Base-by-base conservation (phyloP, 2,888 invertebrate species). In the Sarcophaga carnaria region DNA sequence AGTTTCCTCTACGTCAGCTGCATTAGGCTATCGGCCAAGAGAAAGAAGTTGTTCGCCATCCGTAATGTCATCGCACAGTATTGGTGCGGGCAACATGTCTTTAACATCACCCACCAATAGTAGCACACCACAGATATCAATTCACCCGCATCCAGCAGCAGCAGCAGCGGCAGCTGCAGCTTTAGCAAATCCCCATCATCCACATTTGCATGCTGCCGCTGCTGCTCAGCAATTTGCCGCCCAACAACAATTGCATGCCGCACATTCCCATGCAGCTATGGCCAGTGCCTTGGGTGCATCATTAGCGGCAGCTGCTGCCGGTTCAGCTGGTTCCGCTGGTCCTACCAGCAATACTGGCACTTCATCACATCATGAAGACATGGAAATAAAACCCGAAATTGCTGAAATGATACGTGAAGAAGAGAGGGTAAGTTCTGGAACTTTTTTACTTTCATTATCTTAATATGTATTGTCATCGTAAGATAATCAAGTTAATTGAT, bases 341-440 rank as follows among this genome's bases (percentile, higher is more conserved):
- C 86, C 88, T 90, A 90, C 90, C 6, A 88, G 89, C n/a, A 89
- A 88, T 17, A 89, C 86, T 4, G 89, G 89, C 37, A 89, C 83
- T 17, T 87, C 86, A 20, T 91, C 94, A 90, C 95, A 94, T 93
- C 94, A 94, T 84, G 97, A 98, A 91, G 98, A 98, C 94, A 95
- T 97, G 94, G 98, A 98, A 94, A 97, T 98, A 94, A 97, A 97
- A 91, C 98, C 98, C 75, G 98, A 97, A 94, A 98, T 98, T 94
- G 97, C 97, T 82, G 98, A 98, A 95, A 97, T 98, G 97, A 98
- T 98, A 93, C 97, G 97, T 93, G 98, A 98, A 95, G 98, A 98
- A 94, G 98, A 98, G 95, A 95, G 98, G 97, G 98, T 98, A 94
- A 97, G 97, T 97, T 54, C 2, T 1, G 1, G 14, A 54, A 54